These are phyloP conservation scores for Bombus affinis DNA, from an alignment of 1,140 invertebrate species.

Conservation along the genomic window DNA sequence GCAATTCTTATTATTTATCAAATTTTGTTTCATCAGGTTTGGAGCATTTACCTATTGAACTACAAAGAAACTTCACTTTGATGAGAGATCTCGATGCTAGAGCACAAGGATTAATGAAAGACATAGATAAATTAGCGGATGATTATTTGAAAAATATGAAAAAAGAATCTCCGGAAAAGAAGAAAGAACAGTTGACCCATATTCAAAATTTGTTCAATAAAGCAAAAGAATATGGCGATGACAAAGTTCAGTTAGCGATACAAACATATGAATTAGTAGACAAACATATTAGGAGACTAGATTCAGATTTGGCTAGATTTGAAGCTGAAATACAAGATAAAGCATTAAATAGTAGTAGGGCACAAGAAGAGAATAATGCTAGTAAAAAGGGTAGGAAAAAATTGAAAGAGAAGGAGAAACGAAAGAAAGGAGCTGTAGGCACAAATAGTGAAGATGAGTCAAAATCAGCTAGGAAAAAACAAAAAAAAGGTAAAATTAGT, in stretches of 20 bases:
- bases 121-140: constrained; percentile 93
- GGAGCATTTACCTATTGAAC: constrained; percentile 95
- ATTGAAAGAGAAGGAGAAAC: constrained; percentile 86
- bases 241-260: constrained; percentile 98
- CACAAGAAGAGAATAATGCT: constrained; percentile 83
- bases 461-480: constrained; percentile 86
- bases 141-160: constrained; percentile 90
- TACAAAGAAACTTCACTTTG: constrained; percentile 97
- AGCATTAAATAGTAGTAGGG: constrained; percentile 87
- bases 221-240: constrained; percentile 96
- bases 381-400: constrained; percentile 88
- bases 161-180: constrained; percentile 87
- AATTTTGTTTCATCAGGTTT: constrained; percentile 85
- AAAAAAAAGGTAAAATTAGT: constrained; percentile 84
- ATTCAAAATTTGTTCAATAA: constrained; percentile 95
- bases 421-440: constrained; percentile 83
- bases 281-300: constrained; percentile 97
- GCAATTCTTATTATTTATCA: neutral
- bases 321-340: constrained; percentile 98
- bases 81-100: constrained; percentile 97
- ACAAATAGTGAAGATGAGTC: constrained; percentile 84
- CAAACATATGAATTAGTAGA: constrained; percentile 99
- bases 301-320: constrained; percentile 97
- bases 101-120: constrained; percentile 94
- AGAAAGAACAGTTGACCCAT: constrained; percentile 91